Evolutionary conservation across 1,140 invertebrate genomes (phyloP), one percentile per base, ranked within the genome.

Genomic region (Temnothorax nylanderi): DNA sequence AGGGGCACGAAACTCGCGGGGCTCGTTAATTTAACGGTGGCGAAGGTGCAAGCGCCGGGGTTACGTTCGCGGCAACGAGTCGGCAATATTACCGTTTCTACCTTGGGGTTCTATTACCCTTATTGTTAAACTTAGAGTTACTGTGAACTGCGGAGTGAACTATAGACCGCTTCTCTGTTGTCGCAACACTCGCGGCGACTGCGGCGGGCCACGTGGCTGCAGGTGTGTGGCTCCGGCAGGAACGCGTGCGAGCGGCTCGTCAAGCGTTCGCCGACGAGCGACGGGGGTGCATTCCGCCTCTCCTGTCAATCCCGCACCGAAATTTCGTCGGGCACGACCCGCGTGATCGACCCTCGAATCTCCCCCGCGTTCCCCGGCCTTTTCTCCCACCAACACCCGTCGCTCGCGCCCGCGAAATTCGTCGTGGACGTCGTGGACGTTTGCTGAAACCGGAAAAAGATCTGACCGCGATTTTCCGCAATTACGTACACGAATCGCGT

Each of bases 41-140:
- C 87, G 87, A 91, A 91, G 75, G 78, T 85, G 74, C 51, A 67
- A 49, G 65, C 76, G 85, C 76, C 76, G 78, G 49, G 78, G 60
- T 26, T 49, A 44, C 44, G 54, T 77, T 26, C 62, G 16, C 85
- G 37, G 54, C 87, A 87, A 88, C 72, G 49, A 80, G 60, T 88
- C 81, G 87, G 49, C 85, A 92, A 88, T 85, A 90, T 92, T 88
- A 90, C 71, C 85, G 77, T 91, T 90, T 90, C 89, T 91, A 92
- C 89, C 92, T 92, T 93, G 89, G 90, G 69, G 86, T 92, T 93
- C 92, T 91, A 93, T 94, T 94, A 94, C 94, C 91, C 93, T 95
- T 95, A 94, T 94, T 94, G 93, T 95, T 95, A 95, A 95, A 94
- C 94, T 94, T 95, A 94, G 93, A 94, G 94, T 95, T 94, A 92